Evolutionary conservation across 2,888 invertebrate genomes (phyloP).

Genomic region (Lithophane semibrunnea): DNA sequence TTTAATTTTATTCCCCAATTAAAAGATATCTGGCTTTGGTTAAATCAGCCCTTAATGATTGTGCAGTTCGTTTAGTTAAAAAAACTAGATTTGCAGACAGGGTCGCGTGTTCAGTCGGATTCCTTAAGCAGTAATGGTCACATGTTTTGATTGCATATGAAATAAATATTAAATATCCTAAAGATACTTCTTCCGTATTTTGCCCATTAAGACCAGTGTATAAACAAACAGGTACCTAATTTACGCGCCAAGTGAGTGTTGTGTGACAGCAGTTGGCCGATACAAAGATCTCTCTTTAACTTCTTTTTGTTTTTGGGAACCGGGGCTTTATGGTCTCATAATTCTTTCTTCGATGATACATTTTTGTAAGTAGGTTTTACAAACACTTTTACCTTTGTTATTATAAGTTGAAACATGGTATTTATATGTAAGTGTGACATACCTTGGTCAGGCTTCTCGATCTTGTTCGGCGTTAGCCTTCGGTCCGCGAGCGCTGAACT

Average conservation of each 20-base stretch:
- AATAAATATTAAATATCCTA: not conserved
- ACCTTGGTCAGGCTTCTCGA: constrained; percentile 84
- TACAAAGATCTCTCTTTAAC: too few species aligned
- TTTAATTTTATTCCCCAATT: too few species aligned
- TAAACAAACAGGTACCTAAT: too few species aligned
- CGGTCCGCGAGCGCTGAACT: constrained; percentile 66
- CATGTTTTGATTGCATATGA: not conserved
- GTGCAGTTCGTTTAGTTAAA: not conserved
- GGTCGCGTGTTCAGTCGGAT: not conserved
- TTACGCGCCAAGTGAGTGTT: too few species aligned
- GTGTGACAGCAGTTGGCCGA: too few species aligned
- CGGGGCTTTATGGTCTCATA: not conserved
- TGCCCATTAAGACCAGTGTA: accelerated
- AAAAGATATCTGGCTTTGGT: too few species aligned
- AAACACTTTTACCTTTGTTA: not conserved
- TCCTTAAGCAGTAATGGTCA: not conserved
- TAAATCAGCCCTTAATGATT: too few species aligned
- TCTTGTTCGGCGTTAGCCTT: constrained; percentile 72
- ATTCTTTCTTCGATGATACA: not conserved
- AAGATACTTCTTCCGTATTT: not conserved
- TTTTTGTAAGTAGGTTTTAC: too few species aligned
- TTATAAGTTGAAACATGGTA: not conserved
- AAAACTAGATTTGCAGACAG: not conserved
- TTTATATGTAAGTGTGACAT: constrained; percentile 45
- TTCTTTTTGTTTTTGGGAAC: too few species aligned